These are phyloP conservation scores for Diogma glabrata DNA, from an alignment of 2,888 invertebrate genomes.

Conservation along the genomic window DNA sequence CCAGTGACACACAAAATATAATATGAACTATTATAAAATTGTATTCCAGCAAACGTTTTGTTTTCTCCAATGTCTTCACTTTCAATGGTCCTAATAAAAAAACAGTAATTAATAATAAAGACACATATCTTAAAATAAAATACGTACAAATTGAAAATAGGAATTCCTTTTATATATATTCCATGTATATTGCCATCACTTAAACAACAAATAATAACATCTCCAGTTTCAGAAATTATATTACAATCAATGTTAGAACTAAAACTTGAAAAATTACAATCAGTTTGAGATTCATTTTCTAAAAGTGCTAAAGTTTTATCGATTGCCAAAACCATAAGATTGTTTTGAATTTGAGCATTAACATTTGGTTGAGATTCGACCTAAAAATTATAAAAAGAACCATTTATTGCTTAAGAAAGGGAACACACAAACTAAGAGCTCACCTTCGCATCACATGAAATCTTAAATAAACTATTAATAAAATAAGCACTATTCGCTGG, in stretches of 20 bases:
- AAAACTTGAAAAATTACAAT: conserved; percentile 30
- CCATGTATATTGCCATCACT: conserved; percentile 33
- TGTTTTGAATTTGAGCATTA: conserved; percentile 28
- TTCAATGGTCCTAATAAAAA: conserved; percentile 21
- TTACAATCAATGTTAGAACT: conserved; percentile 29
- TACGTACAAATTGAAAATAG: conserved; percentile 28
- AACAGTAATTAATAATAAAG: too few relatives aligned
- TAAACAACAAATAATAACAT: conserved; percentile 31
- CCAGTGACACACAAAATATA: conserved; percentile 31
- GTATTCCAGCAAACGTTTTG: conserved; percentile 27
- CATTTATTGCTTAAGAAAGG: neutral
- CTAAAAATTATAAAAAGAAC: conserved; percentile 20
- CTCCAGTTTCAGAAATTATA: conserved; percentile 29
- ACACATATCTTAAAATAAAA: neutral
- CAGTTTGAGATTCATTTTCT: conserved; percentile 31
- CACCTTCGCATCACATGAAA: conserved; percentile 29
- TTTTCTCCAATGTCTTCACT: conserved; percentile 24
- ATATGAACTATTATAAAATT: conserved; percentile 24
- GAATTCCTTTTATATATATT: conserved; percentile 30
- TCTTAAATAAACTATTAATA: conserved; percentile 31
- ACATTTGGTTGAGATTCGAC: conserved; percentile 28
- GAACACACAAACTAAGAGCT: neutral
- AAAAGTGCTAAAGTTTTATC: conserved; percentile 30
- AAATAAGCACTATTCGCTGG: conserved; percentile 33
- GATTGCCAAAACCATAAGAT: conserved; percentile 31